Percentiles rank a stretch among this genome's conserved stretches.
phyloP scores from a whole-genome alignment of 2,888 invertebrate species.

The Acleris literana region DNA sequence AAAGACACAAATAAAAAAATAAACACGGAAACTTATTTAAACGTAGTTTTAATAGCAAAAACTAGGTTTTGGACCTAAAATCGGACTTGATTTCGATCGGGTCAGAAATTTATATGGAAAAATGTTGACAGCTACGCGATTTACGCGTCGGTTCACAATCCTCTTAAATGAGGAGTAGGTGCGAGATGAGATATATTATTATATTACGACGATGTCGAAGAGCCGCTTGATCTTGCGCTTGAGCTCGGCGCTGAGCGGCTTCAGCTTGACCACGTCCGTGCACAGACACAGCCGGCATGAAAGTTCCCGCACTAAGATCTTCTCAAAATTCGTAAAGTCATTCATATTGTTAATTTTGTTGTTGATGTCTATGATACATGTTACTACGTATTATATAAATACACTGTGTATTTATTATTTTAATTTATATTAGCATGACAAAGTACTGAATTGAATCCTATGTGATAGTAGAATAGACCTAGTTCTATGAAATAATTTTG shows the following conservation, averaged over 20 bases:
- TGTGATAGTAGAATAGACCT: not conserved
- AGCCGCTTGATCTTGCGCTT: conserved; percentile 74
- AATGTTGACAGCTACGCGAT: too few species aligned
- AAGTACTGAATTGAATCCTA: conserved; percentile 35
- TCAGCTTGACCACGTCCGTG: conserved; percentile 74
- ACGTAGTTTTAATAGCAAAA: too few species aligned
- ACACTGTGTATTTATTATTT: conserved; percentile 40
- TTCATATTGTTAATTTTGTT: conserved; percentile 63
- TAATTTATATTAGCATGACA: conserved; percentile 53
- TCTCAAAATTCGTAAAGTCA: conserved; percentile 71
- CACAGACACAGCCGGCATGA: conserved; percentile 77
- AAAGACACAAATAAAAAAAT: too few species aligned
- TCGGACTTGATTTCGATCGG: too few species aligned
- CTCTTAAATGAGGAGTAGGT: too few species aligned
- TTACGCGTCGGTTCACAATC: too few species aligned
- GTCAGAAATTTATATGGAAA: too few species aligned
- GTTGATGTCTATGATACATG: conserved; percentile 25
- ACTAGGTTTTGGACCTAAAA: too few species aligned
- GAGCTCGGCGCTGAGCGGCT: conserved; percentile 70
- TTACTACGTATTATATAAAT: conserved; percentile 42
- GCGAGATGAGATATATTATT: not conserved
- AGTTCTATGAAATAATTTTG: conserved; percentile 59
- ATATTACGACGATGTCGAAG: conserved; percentile 66
- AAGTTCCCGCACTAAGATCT: conserved; percentile 75
- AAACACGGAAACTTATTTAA: too few species aligned